These are phyloP conservation scores for Aptenodytes forsteri DNA, from an alignment of 2,113 vertebrate genomes.

Conservation along the genomic window DNA sequence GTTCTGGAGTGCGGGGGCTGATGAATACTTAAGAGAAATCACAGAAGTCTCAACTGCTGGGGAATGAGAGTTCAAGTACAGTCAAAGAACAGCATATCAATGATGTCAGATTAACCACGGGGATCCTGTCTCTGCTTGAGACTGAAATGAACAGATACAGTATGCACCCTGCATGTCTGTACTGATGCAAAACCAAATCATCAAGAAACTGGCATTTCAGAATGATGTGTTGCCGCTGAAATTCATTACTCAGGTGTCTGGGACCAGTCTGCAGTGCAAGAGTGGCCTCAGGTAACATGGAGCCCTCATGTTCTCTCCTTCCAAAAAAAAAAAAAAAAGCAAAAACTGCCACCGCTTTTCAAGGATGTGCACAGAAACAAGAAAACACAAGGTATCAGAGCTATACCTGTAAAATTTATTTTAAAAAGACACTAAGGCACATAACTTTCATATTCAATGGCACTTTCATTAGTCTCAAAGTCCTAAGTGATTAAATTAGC, in stretches of 20 bases:
- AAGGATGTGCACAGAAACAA: not conserved
- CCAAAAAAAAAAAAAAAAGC: not conserved
- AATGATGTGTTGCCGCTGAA: not conserved
- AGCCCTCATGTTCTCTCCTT: not conserved
- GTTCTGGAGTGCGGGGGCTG: not conserved
- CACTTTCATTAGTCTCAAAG: not conserved
- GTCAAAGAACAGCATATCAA: not conserved
- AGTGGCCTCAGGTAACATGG: not conserved
- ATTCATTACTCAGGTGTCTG: not conserved
- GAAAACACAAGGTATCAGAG: rapidly evolving
- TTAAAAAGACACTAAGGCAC: not conserved
- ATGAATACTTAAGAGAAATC: not conserved
- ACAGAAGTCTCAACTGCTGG: not conserved
- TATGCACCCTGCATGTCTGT: not conserved
- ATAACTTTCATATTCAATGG: not conserved
- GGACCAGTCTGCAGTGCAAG: not conserved
- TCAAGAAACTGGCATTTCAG: not conserved
- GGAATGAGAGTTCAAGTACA: not conserved
- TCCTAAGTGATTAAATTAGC: not conserved
- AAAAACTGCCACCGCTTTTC: not conserved
- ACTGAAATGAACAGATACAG: not conserved
- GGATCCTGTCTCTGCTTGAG: not conserved
- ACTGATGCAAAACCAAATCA: not conserved
- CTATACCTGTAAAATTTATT: not conserved
- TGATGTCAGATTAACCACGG: not conserved